phyloP scores from a whole-genome alignment of 2,797 vertebrate species.

The Euthynnus affinis region DNA sequence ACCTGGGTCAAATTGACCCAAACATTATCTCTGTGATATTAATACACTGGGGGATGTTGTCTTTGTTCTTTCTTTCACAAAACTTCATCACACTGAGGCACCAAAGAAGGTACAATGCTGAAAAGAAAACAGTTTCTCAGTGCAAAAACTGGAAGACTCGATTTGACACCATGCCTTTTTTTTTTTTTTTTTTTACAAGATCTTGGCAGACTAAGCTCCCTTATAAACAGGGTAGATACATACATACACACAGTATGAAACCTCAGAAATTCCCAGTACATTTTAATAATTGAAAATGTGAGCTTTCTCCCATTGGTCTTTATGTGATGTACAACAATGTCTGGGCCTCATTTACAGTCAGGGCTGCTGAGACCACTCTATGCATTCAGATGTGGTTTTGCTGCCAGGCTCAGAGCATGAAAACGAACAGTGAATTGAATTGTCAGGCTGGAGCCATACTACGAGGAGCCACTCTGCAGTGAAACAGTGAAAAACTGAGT shows the following conservation, averaged over 20 bases:
- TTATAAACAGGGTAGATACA: constrained; percentile 6
- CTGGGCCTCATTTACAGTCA: constrained; percentile 65
- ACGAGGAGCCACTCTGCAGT: constrained; percentile 51
- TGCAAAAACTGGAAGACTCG: constrained; percentile 19
- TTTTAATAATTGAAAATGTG: constrained; percentile 59
- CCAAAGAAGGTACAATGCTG: neutral
- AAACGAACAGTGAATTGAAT: constrained; percentile 62
- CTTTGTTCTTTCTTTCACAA: constrained; percentile 18
- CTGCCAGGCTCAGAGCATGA: constrained; percentile 28
- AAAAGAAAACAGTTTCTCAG: neutral
- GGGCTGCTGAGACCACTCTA: constrained; percentile 41
- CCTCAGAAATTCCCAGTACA: constrained; percentile 25
- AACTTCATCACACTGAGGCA: constrained; percentile 33
- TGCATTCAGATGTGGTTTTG: constrained; percentile 65
- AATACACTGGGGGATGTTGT: neutral
- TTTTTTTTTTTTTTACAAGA: neutral
- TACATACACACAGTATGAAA: constrained; percentile 27
- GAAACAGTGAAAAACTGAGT: constrained; percentile 52
- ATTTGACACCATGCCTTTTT: constrained; percentile 14
- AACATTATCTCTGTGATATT: constrained; percentile 41
- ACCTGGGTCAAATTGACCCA: constrained; percentile 46
- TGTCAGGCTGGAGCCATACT: constrained; percentile 51
- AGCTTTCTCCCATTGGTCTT: constrained; percentile 46
- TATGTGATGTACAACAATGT: constrained; percentile 52
- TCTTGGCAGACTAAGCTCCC: neutral